A percentile compares a stretch with the other conserved stretches of the same genome.
These are phyloP conservation scores for Tetragonisca angustula DNA, from an alignment of 2,888 invertebrate species.

Conservation along the genomic window DNA sequence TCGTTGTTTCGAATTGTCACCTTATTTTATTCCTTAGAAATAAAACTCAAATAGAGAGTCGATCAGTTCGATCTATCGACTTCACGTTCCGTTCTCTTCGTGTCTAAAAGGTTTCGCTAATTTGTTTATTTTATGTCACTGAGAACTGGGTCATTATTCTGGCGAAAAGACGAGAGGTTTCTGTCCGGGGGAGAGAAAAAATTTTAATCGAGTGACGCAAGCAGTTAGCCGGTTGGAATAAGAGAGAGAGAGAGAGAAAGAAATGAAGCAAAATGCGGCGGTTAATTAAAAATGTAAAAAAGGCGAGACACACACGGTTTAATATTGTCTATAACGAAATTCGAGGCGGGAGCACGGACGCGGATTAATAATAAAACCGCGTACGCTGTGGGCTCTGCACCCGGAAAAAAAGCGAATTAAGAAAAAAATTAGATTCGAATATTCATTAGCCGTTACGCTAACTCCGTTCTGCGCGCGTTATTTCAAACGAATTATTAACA, in stretches of 20 bases:
- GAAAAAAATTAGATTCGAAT: constrained; percentile 61
- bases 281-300: constrained; percentile 63
- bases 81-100: background rate
- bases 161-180: background rate
- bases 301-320: constrained; percentile 15
- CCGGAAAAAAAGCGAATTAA: constrained; percentile 31
- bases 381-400: no score
- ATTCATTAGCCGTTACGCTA: constrained; percentile 52
- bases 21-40: no score
- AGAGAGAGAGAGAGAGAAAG: background rate
- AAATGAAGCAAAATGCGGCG: constrained; percentile 12
- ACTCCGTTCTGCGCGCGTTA: constrained; percentile 10
- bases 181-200: background rate
- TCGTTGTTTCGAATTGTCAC: no score
- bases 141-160: constrained; percentile 12
- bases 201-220: constrained; percentile 49
- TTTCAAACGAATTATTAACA: constrained; percentile 52
- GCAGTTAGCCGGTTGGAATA: constrained; percentile 10
- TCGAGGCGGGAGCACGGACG: constrained; percentile 26
- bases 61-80: constrained; percentile 3
- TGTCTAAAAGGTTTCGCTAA: constrained; percentile 33
- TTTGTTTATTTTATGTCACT: constrained; percentile 39
- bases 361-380: constrained; percentile 62
- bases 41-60: background rate
- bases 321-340: constrained; percentile 62